Conservation (phyloP, 35 echinoderm and acorn worm genomes). For the Heliocidaris erythrogramma region DNA sequence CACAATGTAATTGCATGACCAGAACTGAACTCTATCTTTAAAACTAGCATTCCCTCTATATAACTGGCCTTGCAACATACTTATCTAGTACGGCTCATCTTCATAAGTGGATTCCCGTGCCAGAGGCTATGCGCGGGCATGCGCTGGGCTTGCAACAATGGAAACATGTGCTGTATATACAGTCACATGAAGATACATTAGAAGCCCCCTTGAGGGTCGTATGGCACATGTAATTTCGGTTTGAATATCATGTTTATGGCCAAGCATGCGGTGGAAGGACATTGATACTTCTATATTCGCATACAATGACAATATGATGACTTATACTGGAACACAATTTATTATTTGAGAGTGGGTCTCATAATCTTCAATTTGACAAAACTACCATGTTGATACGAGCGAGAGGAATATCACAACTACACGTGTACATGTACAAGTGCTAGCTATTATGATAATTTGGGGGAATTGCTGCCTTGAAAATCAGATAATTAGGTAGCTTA, state of each 20-base stretch:
- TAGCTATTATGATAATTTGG: no score
- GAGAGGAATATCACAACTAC: no score
- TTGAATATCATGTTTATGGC: not conserved
- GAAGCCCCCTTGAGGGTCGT: not conserved
- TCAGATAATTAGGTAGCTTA: no score
- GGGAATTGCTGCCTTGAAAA: no score
- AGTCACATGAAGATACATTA: not conserved
- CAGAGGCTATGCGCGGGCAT: not conserved
- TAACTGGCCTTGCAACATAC: not conserved
- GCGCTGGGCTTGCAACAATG: not conserved
- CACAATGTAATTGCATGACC: no score
- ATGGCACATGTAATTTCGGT: not conserved
- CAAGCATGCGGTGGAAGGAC: not conserved
- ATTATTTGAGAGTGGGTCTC: no score
- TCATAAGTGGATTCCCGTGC: not conserved
- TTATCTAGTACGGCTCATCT: not conserved
- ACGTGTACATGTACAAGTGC: no score
- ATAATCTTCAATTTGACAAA: no score
- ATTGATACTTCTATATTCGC: not conserved
- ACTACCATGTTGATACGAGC: no score
- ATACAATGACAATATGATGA: not conserved
- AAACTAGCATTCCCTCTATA: not conserved
- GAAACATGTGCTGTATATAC: not conserved
- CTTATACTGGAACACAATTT: not conserved
- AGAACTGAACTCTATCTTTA: no score